phyloP scores from a whole-genome alignment of 2,797 vertebrate genomes.

The Sardinella longiceps region DNA sequence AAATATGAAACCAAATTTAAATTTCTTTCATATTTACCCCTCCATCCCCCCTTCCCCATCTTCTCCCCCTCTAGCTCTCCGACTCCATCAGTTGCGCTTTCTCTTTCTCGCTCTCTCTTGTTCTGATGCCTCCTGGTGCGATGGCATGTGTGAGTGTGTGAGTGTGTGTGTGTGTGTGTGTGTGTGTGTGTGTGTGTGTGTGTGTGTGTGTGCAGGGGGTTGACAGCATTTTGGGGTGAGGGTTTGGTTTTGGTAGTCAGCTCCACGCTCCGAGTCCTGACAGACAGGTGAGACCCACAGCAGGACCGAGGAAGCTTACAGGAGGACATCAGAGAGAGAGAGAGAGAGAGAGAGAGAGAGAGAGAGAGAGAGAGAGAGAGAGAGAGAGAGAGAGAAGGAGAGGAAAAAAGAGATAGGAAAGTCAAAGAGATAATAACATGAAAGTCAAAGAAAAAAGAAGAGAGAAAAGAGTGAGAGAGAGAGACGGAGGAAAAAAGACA shows the following conservation, averaged over 20 bases:
- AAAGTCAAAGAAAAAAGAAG: background rate
- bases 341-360: conserved; percentile 5
- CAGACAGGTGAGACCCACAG: background rate
- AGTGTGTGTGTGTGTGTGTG: too few relatives aligned
- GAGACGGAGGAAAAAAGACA: background rate
- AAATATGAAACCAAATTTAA: conserved; percentile 15
- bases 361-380: background rate
- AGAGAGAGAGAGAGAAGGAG: background rate
- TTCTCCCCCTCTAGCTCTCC: background rate
- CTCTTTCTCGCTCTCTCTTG: background rate
- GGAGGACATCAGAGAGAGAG: background rate
- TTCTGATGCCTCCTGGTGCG: background rate
- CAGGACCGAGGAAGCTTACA: background rate
- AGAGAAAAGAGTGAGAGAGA: background rate
- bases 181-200: too few relatives aligned
- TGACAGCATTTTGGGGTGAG: background rate
- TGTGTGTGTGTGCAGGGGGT: background rate
- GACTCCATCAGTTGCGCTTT: background rate
- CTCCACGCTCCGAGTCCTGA: background rate
- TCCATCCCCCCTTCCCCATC: background rate
- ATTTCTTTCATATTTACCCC: background rate
- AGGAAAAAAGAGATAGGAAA: background rate
- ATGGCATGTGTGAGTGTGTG: background rate
- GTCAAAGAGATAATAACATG: background rate
- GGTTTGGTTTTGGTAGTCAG: background rate